Base-by-base conservation (phyloP, 92 coral and sea anemone species). In the Porites cylindrica region DNA sequence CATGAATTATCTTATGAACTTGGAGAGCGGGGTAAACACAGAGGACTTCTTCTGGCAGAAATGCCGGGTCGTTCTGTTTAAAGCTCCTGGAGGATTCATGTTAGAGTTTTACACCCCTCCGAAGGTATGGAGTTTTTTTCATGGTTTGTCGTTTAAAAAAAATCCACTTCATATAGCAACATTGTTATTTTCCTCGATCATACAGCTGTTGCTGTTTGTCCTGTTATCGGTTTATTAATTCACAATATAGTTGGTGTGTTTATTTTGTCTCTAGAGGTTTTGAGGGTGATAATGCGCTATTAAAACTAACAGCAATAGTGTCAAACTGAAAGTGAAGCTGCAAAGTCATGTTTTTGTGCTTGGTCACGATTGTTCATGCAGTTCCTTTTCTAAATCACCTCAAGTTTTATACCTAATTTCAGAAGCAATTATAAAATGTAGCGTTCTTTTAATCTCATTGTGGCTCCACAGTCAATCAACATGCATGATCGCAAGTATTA, bases 41-140 rank as follows among this genome's bases (percentile, higher is more conserved):
- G 99, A 97, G 83, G 99, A 97, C 78, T 97, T 93, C 82, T 97
- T 97, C 76, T 97, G 99, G 99, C 99, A 97, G 87, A 97, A 97
- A 87, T 97, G 98, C 51, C 94, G 99, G 17, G 93, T 97, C 53
- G 94, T 97, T 32, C 72, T 97, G 53, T 89, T 96, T 73, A 97
- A 97, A 82, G 99, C 99, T 0, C 99, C 99, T 12, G 99, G 99
- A 32, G 99, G 99, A 50, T 97, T 66, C 65, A 97, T 97, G 99
- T 64, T 97, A 62, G 99, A 97, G 79, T 97, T 97, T 56, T 97
- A 95, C 79, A 90, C 98, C 21, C 99, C 99, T 66, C 99, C 99
- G 26, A 97, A 95, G 99, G 99, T 97, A 91, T 14, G 78, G 1
- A n/a, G 21, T 19, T 2, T 52, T 14, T 72, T 72, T 14, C 2